Conservation (phyloP, 2,888 invertebrate genomes). For the Tortrix viridana region DNA sequence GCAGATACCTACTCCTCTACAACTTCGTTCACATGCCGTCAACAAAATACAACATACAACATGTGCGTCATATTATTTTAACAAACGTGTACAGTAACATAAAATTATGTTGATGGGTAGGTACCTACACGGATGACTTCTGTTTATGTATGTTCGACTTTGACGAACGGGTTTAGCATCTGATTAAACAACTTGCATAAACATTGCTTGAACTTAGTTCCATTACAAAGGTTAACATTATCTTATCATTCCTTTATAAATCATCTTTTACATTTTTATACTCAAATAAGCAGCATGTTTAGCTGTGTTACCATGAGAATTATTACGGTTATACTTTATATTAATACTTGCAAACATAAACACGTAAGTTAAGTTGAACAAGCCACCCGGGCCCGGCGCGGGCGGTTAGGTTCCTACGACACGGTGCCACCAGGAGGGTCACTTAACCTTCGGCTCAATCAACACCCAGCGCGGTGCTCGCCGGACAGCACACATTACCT, state of each 20-base stretch:
- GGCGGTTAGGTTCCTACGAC: too few relatives aligned
- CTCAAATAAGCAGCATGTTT: too few relatives aligned
- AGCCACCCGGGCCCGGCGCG: not conserved
- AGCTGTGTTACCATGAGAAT: too few relatives aligned
- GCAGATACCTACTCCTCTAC: not conserved
- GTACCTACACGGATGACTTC: conserved; percentile 41
- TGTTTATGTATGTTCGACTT: conserved; percentile 44
- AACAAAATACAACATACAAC: not conserved
- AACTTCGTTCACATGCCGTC: conserved; percentile 1
- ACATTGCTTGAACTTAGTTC: conserved; percentile 1
- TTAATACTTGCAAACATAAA: not conserved
- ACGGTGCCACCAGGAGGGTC: not conserved
- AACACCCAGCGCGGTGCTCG: not conserved
- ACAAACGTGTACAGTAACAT: conserved; percentile 13
- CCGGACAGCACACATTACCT: conserved; percentile 2
- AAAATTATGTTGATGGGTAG: conserved; percentile 29
- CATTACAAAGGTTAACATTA: conserved; percentile 8
- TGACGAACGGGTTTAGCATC: conserved; percentile 50
- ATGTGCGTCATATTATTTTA: conserved; percentile 21
- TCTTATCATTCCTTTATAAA: conserved; percentile 10
- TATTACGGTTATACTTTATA: not conserved
- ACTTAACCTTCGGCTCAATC: conserved; percentile 8
- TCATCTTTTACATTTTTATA: not conserved
- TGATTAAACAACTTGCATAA: conserved; percentile 46
- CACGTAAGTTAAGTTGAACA: not conserved